Percentiles rank a stretch among this genome's conserved stretches.
These are phyloP conservation scores for Torymus texanus DNA, from an alignment of 2,888 invertebrate genomes.

Conservation along the genomic window DNA sequence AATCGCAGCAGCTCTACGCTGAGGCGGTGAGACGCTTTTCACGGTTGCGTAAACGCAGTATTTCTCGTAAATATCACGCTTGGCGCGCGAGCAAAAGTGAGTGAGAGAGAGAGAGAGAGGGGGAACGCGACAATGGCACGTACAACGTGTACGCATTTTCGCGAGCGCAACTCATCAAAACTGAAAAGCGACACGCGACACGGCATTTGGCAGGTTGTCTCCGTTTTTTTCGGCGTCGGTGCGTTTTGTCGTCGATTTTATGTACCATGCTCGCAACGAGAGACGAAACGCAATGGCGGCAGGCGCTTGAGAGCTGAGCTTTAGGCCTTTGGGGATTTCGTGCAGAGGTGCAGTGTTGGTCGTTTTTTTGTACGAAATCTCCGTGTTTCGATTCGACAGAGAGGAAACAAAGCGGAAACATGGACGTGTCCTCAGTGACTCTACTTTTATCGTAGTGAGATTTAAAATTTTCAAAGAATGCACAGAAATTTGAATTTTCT, in stretches of 20 bases:
- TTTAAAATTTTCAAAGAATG: no score
- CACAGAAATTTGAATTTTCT: no score
- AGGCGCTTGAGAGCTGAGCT: not conserved
- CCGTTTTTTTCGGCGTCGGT: not conserved
- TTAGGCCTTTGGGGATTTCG: constrained; percentile 27
- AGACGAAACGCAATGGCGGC: not conserved
- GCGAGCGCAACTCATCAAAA: constrained; percentile 34
- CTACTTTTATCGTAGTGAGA: no score
- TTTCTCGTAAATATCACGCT: constrained; percentile 36
- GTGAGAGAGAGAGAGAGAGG: not conserved
- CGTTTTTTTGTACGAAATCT: constrained; percentile 1
- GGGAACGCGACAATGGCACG: constrained; percentile 1
- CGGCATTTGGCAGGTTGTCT: constrained; percentile 5
- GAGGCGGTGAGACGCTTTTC: not conserved
- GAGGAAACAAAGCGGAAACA: not conserved
- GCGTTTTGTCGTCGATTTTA: constrained; percentile 33
- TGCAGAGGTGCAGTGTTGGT: not conserved
- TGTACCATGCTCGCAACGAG: not conserved
- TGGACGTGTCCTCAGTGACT: no score
- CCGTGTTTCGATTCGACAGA: not conserved
- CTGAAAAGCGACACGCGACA: not conserved
- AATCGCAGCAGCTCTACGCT: not conserved
- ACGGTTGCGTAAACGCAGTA: constrained; percentile 20
- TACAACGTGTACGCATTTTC: not conserved
- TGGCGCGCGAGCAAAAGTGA: not conserved